Conservation (phyloP, 2,888 invertebrate species). For the Idaea aversata region DNA sequence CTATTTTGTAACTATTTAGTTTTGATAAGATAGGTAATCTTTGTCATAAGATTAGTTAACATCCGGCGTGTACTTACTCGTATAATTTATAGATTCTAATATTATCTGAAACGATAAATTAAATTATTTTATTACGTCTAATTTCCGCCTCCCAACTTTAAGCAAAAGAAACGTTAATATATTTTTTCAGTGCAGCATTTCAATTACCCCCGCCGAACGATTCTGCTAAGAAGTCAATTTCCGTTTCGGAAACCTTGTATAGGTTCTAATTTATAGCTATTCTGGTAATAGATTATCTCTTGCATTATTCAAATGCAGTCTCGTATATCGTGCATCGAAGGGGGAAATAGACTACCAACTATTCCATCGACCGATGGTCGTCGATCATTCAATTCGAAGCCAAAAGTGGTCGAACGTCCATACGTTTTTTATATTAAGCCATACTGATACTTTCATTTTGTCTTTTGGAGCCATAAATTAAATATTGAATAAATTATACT, state of each 20-base stretch:
- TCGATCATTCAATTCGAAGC: background rate
- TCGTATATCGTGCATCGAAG: constrained; percentile 54
- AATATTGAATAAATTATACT: no score
- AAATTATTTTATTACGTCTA: background rate
- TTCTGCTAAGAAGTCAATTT: constrained; percentile 17
- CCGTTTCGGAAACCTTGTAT: constrained; percentile 14
- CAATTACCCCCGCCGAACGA: constrained; percentile 12
- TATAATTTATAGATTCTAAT: background rate
- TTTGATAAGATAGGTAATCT: no score
- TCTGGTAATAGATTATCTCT: constrained; percentile 41
- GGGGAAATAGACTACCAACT: background rate
- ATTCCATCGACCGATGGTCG: background rate
- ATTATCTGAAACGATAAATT: background rate
- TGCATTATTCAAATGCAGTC: constrained; percentile 59
- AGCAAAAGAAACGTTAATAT: background rate
- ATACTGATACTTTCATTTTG: no score
- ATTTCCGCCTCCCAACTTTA: background rate
- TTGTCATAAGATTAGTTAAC: no score
- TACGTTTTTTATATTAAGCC: no score
- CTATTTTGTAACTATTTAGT: no score
- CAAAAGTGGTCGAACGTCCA: background rate
- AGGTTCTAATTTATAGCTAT: constrained; percentile 29
- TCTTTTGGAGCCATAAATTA: no score
- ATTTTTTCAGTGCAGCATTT: constrained; percentile 5
- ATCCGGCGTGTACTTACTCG: no score